Evolutionary conservation across 2,113 vertebrate species (phyloP), one percentile per base, ranked within the genome.

Genomic region (Coreoperca whiteheadi): DNA sequence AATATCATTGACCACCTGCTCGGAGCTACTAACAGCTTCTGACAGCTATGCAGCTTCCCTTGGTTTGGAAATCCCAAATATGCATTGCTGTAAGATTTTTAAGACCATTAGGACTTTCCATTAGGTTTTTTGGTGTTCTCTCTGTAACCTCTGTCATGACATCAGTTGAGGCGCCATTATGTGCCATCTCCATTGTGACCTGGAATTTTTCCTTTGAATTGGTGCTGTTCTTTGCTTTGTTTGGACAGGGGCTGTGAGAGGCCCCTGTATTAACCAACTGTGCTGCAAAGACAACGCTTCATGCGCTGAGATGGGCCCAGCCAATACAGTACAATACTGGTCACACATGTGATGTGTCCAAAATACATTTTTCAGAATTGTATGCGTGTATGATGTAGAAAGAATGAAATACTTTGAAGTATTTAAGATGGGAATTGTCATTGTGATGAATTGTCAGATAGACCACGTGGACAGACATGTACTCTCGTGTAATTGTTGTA

Each of bases 131-230:
- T 9, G 3, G 20, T 61, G 48, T 79, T 18, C 30, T 65, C 65
- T 16, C 70, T 37, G 21, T 66, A 50, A 51, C 48, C 9, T 11
- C 51, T 43, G 46, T 63, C 74, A 72, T 83, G 53, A 73, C 70
- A 41, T 75, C 65, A 67, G 72, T 83, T 88, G 90, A 90, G 90
- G 85, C 74, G 46, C 91, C 88, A 90, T 86, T 87, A 80, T 79
- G 67, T 15, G 53, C 73, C 73, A 68, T 79, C 85, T 91, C 89
- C 86, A 93, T 94, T 93, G 93, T 94, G 92, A 94, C 89, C 89
- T 88, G 91, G 90, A 87, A 88, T 93, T 89, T 88, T 87, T 90
- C 74, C 81, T 79, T 76, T 91, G 81, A 80, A 86, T 82, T 76
- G 85, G 77, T 79, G 82, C 74, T 8, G 74, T 91, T 54, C 83